Percentiles rank a stretch among this genome's conserved stretches.
Conservation (phyloP, 2,113 vertebrate species). For the Toxostoma redivivum region DNA sequence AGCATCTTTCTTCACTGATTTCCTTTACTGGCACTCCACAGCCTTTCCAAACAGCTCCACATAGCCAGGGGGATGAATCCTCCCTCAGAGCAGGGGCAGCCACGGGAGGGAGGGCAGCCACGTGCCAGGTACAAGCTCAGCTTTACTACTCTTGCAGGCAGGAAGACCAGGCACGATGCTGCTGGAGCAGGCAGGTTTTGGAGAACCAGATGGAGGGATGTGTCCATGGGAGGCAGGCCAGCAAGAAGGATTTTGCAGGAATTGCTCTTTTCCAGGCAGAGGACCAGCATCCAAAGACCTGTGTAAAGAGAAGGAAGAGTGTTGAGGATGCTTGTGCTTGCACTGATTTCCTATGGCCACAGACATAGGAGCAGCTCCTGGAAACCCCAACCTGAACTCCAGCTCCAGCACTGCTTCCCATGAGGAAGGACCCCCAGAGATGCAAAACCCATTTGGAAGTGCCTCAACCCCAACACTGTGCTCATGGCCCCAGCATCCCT, state of each 20-base stretch:
- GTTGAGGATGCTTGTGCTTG: not conserved
- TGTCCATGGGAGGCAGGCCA: not conserved
- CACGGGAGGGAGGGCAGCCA: not conserved
- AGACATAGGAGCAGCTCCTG: rapidly evolving
- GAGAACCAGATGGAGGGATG: not conserved
- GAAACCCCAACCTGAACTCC: not conserved
- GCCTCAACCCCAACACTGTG: rapidly evolving
- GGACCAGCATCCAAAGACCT: not conserved
- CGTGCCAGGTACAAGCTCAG: rapidly evolving
- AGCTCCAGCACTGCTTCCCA: rapidly evolving
- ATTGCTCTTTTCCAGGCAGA: not conserved
- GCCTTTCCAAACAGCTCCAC: rapidly evolving
- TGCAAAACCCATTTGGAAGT: not conserved
- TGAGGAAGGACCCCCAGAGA: not conserved
- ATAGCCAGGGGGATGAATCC: not conserved
- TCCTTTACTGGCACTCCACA: not conserved
- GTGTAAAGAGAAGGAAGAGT: not conserved
- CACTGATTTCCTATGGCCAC: not conserved
- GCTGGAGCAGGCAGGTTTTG: not conserved
- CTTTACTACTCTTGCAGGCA: not conserved
- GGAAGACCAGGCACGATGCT: not conserved
- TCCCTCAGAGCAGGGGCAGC: not conserved
- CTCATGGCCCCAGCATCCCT: not conserved
- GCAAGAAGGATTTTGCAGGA: not conserved
- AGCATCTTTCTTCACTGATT: conserved; percentile 33